Percentiles rank a stretch among this genome's conserved stretches.
Conservation (phyloP, 2,797 vertebrate species). For the Schizopygopsis pylzovi region DNA sequence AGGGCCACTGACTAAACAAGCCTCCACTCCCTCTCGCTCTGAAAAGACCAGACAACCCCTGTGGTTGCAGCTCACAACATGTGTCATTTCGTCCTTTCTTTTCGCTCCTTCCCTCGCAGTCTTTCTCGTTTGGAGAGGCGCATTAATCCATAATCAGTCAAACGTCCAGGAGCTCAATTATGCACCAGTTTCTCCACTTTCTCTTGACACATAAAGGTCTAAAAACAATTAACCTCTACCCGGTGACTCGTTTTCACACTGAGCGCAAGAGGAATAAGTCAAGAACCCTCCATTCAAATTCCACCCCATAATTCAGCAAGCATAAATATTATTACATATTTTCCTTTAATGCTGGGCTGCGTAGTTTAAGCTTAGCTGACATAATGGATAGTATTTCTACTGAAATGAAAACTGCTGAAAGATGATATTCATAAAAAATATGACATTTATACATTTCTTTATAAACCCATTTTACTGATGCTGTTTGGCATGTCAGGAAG, state of each 20-base stretch:
- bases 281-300: constrained; percentile 74
- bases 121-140: constrained; percentile 66
- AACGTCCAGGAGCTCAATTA: constrained; percentile 84
- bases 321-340: constrained; percentile 73
- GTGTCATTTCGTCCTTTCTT: constrained; percentile 76
- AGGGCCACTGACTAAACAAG: constrained; percentile 82
- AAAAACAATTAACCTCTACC: constrained; percentile 88
- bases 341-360: not conserved
- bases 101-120: constrained; percentile 41
- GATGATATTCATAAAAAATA: not conserved
- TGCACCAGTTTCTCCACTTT: constrained; percentile 76
- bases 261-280: constrained; percentile 69
- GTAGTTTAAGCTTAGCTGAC: too few relatives aligned
- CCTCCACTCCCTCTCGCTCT: constrained; percentile 75
- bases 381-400: constrained; percentile 14
- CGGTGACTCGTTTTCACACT: constrained; percentile 64
- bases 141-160: constrained; percentile 88
- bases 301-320: constrained; percentile 72
- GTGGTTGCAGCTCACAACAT: constrained; percentile 81
- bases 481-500: too few relatives aligned
- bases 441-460: too few relatives aligned
- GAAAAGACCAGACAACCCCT: constrained; percentile 85
- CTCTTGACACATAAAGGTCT: constrained; percentile 78
- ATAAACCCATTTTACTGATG: too few relatives aligned
- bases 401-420: not conserved